Percentiles rank a stretch among this genome's conserved stretches.
phyloP scores from a whole-genome alignment of 2,113 vertebrate genomes.

The Felis chaus region DNA sequence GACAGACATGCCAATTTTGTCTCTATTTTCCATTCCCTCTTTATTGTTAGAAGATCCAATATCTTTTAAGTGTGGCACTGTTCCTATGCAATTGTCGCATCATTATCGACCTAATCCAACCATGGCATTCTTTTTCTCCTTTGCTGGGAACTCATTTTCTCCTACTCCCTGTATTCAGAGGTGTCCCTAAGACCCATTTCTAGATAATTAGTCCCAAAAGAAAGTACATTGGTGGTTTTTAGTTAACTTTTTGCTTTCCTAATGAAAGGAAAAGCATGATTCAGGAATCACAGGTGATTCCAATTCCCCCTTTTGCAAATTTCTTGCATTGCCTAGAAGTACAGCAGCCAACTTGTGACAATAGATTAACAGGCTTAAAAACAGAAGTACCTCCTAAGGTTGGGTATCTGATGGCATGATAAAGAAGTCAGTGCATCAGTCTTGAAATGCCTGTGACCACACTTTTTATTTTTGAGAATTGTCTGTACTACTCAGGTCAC shows the following conservation, averaged over 20 bases:
- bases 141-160: neutral
- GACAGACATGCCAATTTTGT: neutral
- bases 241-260: neutral
- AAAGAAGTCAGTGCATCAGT: neutral
- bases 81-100: neutral
- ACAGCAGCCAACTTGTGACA: neutral
- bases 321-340: neutral
- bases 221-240: neutral
- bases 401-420: neutral
- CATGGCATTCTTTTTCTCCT: neutral
- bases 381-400: neutral
- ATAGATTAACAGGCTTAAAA: neutral
- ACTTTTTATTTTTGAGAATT: neutral
- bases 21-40: neutral
- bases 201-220: neutral
- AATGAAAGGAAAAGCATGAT: neutral
- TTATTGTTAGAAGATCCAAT: neutral
- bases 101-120: neutral
- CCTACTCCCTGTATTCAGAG: neutral
- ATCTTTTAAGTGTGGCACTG: neutral
- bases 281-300: neutral
- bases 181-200: neutral
- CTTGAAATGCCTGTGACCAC: neutral
- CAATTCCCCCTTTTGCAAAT: neutral
- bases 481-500: neutral